Base-by-base conservation (phyloP, 2,797 vertebrate genomes). In the Otolemur crassicaudatus region DNA sequence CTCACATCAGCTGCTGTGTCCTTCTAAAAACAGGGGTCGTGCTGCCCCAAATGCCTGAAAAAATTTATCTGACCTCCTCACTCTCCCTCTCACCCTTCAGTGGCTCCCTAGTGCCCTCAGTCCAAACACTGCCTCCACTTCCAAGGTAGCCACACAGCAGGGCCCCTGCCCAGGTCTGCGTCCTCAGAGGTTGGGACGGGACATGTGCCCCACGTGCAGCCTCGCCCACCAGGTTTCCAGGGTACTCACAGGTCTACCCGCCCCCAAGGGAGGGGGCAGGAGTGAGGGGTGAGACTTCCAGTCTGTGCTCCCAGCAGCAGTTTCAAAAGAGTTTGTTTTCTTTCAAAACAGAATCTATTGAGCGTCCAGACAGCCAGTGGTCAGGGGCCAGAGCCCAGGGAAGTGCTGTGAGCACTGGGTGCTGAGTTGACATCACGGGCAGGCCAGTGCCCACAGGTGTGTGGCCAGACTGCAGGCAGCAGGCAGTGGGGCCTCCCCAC, bases 241-340 rank as follows among this genome's bases (percentile, higher is more conserved):
- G 27, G 20, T 49, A 7, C 61, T 5, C 53, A 3, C 29, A 25
- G 3, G 23, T 29, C 83, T 87, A 3, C 70, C 29, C 1, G 25
- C 40, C 75, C 92, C 94, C 80, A 10, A 2, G 34, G 53, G 61
- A 63, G 58, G 23, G 31, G 53, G 56, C 27, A 11, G 10, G 40
- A 75, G 60, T 17, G 58, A 40, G 87, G 61, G 70, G n/a, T 1
- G 53, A 82, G 83, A 20, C 90, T 25, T n/a, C 7, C 80, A 0
- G 70, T 75, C 90, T 58, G 34, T 10, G 11, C 63, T 90, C 93
- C 25, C 29, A 6, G 89, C 29, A 25, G 40, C 89, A 27, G 77
- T 97, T 97, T 96, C 97, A 81, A 96, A 97, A 96, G 94, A 95
- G 77, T 95, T 97, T 96, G 96, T 97, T 96, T 97, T 96, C 95